These are phyloP conservation scores for Anneissia japonica DNA, from an alignment of 35 echinoderm and acorn worm genomes.

Conservation along the genomic window DNA sequence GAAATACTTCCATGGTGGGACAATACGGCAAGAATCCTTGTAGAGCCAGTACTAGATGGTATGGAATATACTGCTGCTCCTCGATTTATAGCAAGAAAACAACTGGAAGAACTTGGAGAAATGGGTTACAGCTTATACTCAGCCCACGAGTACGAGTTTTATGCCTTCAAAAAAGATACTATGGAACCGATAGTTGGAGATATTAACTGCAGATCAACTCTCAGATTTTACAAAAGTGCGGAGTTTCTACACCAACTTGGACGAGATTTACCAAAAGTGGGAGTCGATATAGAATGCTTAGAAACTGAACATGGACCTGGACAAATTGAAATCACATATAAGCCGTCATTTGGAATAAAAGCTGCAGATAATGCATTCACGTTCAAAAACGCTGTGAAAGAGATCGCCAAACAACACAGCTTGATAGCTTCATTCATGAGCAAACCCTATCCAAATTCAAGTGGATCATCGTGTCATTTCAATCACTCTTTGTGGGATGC, in stretches of 20 bases:
- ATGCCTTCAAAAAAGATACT: not conserved
- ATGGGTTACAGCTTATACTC: slow-evolving; percentile 8
- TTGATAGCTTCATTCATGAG: slow-evolving; percentile 39
- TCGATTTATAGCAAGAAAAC: not conserved
- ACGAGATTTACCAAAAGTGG: not conserved
- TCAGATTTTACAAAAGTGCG: not conserved
- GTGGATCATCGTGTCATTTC: slow-evolving; percentile 25
- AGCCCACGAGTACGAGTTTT: slow-evolving; percentile 24
- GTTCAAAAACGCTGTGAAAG: slow-evolving; percentile 47
- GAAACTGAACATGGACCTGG: slow-evolving; percentile 41
- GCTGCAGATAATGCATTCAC: slow-evolving; percentile 46
- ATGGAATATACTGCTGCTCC: not conserved
- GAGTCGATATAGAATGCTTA: slow-evolving; percentile 29
- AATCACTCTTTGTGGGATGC: slow-evolving; percentile 44
- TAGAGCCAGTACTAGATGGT: slow-evolving; percentile 31
- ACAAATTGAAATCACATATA: slow-evolving; percentile 41
- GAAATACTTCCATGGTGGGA: slow-evolving; percentile 53
- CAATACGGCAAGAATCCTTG: slow-evolving; percentile 28
- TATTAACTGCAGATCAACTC: not conserved
- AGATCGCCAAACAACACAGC: slow-evolving; percentile 33
- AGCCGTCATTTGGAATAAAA: slow-evolving; percentile 35
- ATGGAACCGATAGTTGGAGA: not conserved
- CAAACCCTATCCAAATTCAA: slow-evolving; percentile 11
- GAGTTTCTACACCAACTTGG: not conserved
- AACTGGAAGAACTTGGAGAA: not conserved